These are phyloP conservation scores for Microctonus hyperodae DNA, from an alignment of 2,888 invertebrate genomes.

Conservation along the genomic window DNA sequence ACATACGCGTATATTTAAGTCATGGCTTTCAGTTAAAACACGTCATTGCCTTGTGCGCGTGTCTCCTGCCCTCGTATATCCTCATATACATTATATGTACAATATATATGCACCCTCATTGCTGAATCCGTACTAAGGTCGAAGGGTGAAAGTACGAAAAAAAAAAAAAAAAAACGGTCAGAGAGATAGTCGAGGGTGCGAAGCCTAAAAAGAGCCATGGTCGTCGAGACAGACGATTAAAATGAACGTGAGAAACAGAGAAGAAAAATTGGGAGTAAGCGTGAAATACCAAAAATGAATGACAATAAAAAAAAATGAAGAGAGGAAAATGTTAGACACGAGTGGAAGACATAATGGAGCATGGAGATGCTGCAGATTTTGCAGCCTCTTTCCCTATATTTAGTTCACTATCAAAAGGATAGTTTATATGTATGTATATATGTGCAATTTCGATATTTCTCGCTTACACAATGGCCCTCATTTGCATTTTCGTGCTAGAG, in stretches of 20 bases:
- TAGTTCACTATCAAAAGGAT: conserved; percentile 9
- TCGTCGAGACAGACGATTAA: neutral
- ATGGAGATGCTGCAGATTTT: conserved; percentile 11
- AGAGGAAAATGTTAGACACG: conserved; percentile 21
- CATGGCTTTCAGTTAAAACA: conserved; percentile 12
- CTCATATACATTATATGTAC: neutral
- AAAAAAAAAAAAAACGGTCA: neutral
- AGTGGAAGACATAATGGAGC: conserved; percentile 27
- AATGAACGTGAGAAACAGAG: conserved; percentile 15
- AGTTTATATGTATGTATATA: neutral
- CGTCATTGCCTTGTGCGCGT: conserved; percentile 5
- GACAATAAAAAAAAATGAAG: neutral
- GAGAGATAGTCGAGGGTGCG: conserved; percentile 10
- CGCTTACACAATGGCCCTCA: conserved; percentile 30
- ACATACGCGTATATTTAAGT: neutral
- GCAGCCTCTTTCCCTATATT: neutral
- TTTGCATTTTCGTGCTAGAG: conserved; percentile 27
- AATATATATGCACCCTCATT: conserved; percentile 27
- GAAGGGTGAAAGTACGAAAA: conserved; percentile 5
- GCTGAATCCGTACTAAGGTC: conserved; percentile 23
- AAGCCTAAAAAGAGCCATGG: conserved; percentile 29
- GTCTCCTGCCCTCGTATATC: conserved; percentile 1
- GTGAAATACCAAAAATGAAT: neutral
- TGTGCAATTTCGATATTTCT: conserved; percentile 32
- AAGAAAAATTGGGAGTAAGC: neutral